These are phyloP conservation scores for Liposcelis brunnea DNA, from an alignment of 2,888 invertebrate genomes.

Conservation along the genomic window DNA sequence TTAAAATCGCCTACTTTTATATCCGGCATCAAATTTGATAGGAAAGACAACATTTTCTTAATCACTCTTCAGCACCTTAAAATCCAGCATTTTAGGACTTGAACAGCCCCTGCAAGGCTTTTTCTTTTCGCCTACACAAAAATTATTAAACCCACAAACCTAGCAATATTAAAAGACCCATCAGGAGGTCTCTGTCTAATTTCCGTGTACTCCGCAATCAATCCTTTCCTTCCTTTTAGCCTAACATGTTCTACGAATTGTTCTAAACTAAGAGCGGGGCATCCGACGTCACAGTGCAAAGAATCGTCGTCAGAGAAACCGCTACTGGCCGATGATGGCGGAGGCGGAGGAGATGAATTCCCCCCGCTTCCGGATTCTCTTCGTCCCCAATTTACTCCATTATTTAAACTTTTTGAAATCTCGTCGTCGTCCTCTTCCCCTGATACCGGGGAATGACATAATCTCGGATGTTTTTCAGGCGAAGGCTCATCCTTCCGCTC, in stretches of 20 bases:
- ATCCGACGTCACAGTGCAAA: slow-evolving; percentile 44
- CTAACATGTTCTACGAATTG: slow-evolving; percentile 63
- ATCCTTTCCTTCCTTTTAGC: slow-evolving; percentile 58
- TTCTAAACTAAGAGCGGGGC: slow-evolving; percentile 47
- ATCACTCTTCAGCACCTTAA: not conserved
- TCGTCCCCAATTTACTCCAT: no score
- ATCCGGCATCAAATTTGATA: not conserved
- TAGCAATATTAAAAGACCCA: slow-evolving; percentile 77
- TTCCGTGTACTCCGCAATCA: slow-evolving; percentile 74
- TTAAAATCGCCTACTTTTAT: slow-evolving; percentile 11
- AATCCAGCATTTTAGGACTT: no score
- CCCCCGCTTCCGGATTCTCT: no score
- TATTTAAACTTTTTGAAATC: no score
- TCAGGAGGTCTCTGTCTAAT: slow-evolving; percentile 67
- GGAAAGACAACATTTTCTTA: not conserved
- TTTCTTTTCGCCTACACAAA: slow-evolving; percentile 5
- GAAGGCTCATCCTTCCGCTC: not conserved
- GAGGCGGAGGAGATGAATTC: slow-evolving; percentile 24
- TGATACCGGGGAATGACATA: not conserved
- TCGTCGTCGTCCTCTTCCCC: no score
- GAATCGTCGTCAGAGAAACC: slow-evolving; percentile 86
- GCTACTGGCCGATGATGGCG: slow-evolving; percentile 52
- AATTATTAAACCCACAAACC: slow-evolving; percentile 31
- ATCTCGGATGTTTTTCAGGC: not conserved
- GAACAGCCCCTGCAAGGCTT: no score